phyloP scores from a whole-genome alignment of 2,888 invertebrate species.

The Brenthis daphne region DNA sequence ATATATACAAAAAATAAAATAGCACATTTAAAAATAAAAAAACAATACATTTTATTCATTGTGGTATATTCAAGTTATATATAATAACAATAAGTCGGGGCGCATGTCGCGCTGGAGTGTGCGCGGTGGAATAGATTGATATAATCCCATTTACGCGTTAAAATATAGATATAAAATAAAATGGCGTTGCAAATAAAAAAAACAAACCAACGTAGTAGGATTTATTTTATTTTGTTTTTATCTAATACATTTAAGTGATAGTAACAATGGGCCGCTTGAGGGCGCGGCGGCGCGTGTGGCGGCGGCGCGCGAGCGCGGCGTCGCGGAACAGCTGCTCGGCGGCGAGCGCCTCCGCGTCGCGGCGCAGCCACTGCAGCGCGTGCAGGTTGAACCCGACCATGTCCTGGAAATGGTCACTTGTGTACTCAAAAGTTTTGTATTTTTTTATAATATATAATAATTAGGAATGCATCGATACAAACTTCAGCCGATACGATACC shows the following conservation, averaged over 20 bases:
- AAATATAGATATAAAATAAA: not conserved
- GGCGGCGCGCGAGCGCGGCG: constrained; percentile 81
- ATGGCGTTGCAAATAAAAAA: not conserved
- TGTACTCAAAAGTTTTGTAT: too few relatives aligned
- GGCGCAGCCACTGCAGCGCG: constrained; percentile 89
- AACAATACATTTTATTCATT: too few relatives aligned
- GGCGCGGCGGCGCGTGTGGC: constrained; percentile 83
- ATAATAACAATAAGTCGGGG: too few relatives aligned
- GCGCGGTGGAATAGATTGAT: too few relatives aligned
- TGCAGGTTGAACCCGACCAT: constrained; percentile 92
- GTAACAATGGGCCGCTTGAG: constrained; percentile 82
- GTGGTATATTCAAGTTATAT: too few relatives aligned
- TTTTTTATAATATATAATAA: too few relatives aligned
- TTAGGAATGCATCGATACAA: too few relatives aligned
- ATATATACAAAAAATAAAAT: too few relatives aligned
- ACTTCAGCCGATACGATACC: too few relatives aligned
- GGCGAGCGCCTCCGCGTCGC: constrained; percentile 88
- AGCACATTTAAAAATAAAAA: too few relatives aligned
- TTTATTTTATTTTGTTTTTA: not conserved
- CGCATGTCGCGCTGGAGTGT: too few relatives aligned
- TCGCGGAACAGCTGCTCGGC: constrained; percentile 84
- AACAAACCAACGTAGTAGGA: not conserved
- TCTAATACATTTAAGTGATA: constrained; percentile 53
- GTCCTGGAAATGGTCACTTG: constrained; percentile 80
- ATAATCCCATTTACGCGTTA: too few relatives aligned